Evolutionary conservation across 2,797 vertebrate genomes (phyloP).

Genomic region (Anguilla pacifica): DNA sequence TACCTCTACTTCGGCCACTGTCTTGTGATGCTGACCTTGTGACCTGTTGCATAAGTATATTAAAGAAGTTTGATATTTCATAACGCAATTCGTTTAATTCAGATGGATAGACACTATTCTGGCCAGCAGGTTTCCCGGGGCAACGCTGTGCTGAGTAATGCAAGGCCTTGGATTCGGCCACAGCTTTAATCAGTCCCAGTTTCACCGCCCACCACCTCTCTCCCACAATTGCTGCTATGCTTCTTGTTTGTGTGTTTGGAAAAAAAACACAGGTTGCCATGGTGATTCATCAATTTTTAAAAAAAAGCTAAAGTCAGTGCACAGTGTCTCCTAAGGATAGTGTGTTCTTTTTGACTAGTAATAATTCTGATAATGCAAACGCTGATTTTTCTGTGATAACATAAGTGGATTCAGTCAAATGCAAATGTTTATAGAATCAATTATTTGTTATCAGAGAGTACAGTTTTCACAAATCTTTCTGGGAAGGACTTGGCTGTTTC

Average conservation of each 20-base stretch:
- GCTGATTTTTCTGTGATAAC: conserved; percentile 1
- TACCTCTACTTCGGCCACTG: neutral
- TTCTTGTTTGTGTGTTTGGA: conserved; percentile 51
- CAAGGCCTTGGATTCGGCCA: conserved; percentile 35
- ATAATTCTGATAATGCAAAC: conserved; percentile 12
- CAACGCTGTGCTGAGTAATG: conserved; percentile 56
- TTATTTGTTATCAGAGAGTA: conserved; percentile 16
- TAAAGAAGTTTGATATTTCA: neutral
- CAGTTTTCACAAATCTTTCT: neutral
- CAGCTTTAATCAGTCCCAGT: conserved; percentile 50
- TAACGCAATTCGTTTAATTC: neutral
- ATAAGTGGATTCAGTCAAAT: conserved; percentile 5
- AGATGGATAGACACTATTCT: conserved; percentile 17
- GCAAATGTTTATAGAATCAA: conserved; percentile 5
- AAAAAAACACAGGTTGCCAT: conserved; percentile 52
- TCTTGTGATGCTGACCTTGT: neutral
- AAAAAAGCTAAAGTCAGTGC: conserved; percentile 6
- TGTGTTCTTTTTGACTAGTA: neutral
- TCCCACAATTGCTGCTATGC: conserved; percentile 31
- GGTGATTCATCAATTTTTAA: conserved; percentile 38
- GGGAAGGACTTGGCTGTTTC: conserved; percentile 13
- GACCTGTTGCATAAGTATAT: neutral
- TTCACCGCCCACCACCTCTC: conserved; percentile 53
- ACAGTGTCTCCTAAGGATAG: neutral
- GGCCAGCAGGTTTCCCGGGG: conserved; percentile 30